Evolutionary conservation across 2,888 invertebrate species (phyloP).

Genomic region (Baronia brevicornis): DNA sequence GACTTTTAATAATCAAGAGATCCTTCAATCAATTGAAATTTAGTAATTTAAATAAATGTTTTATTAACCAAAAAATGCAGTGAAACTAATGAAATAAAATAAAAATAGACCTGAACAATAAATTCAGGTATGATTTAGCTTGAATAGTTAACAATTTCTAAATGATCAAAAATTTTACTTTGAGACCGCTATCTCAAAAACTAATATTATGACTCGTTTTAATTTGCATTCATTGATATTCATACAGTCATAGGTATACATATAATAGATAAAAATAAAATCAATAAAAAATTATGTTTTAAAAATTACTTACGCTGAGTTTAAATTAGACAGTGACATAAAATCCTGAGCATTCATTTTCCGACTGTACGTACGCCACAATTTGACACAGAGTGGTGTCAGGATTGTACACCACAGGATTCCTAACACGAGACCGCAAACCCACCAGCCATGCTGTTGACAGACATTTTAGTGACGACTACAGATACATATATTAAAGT

Average conservation of each 20-base stretch:
- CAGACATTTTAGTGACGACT: neutral
- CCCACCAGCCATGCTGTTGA: constrained; percentile 81
- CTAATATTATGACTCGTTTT: too few species aligned
- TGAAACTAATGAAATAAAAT: too few species aligned
- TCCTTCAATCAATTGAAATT: neutral
- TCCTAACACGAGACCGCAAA: constrained; percentile 76
- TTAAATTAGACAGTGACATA: constrained; percentile 44
- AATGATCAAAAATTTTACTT: too few species aligned
- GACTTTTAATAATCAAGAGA: neutral
- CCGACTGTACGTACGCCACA: constrained; percentile 63
- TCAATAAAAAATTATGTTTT: neutral
- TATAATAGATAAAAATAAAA: neutral
- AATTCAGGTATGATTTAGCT: too few species aligned
- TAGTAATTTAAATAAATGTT: neutral
- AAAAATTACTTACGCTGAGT: constrained; percentile 24
- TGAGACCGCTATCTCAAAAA: too few species aligned
- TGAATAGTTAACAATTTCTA: too few species aligned
- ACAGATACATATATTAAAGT: neutral
- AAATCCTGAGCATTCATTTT: constrained; percentile 57
- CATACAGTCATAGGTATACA: neutral
- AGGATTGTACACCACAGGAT: constrained; percentile 76
- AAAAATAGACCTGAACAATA: too few species aligned
- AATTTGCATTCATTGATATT: neutral
- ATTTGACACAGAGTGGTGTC: constrained; percentile 76
- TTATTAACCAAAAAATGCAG: too few species aligned